These are phyloP conservation scores for Albula glossodonta DNA, from an alignment of 2,113 vertebrate genomes.

Conservation along the genomic window DNA sequence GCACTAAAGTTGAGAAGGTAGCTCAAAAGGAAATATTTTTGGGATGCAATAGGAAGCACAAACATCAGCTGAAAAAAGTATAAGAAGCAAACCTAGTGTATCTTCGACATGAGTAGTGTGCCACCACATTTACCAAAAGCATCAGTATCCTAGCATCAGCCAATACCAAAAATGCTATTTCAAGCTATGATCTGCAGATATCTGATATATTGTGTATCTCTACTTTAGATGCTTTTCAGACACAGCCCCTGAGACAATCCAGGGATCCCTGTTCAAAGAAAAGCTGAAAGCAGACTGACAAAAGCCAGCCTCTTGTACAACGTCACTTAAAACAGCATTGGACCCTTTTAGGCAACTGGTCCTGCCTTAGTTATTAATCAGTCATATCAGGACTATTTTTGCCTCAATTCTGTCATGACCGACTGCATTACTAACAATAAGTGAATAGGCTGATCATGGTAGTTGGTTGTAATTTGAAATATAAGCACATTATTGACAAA, in stretches of 20 bases:
- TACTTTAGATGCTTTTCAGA: neutral
- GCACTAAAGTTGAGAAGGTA: too few species aligned
- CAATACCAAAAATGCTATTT: too few species aligned
- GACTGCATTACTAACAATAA: slow-evolving; percentile 2
- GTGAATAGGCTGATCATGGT: neutral
- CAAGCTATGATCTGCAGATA: too few species aligned
- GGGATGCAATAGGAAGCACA: too few species aligned
- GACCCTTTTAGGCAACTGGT: neutral
- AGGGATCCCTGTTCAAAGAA: neutral
- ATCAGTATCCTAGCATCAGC: too few species aligned
- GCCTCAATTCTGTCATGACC: neutral
- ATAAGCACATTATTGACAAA: neutral
- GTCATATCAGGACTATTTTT: neutral
- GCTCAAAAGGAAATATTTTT: too few species aligned
- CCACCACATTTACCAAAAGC: too few species aligned
- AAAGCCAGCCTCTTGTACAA: neutral
- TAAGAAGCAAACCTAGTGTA: too few species aligned
- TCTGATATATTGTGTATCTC: too few species aligned
- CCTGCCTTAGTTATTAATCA: neutral
- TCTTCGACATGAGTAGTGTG: too few species aligned
- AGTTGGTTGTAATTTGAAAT: neutral
- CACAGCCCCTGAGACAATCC: neutral
- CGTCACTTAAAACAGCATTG: neutral
- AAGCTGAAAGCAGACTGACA: neutral
- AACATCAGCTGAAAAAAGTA: too few species aligned